These are phyloP conservation scores for Elgaria multicarinata DNA, from an alignment of 2,113 vertebrate genomes.

Conservation along the genomic window DNA sequence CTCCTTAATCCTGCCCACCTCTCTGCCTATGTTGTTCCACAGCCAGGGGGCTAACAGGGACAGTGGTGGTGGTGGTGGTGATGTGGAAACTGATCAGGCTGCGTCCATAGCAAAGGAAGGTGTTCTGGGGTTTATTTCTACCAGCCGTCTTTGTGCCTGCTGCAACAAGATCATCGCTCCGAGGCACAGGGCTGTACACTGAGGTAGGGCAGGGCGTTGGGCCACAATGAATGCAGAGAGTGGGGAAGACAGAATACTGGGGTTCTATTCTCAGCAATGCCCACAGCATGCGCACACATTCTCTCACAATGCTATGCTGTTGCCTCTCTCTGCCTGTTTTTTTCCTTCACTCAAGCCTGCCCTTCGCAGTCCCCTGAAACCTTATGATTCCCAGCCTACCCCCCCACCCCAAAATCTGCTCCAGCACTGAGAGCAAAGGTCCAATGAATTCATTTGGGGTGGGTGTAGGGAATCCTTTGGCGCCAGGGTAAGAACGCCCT, in stretches of 20 bases:
- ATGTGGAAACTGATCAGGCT: not conserved
- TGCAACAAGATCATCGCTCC: not conserved
- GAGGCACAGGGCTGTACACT: not conserved
- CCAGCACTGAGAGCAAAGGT: not conserved
- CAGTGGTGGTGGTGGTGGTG: too few species aligned
- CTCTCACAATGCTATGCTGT: not conserved
- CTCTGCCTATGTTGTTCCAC: not conserved
- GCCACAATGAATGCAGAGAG: not conserved
- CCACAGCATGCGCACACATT: not conserved
- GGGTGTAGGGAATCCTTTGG: constrained; percentile 10
- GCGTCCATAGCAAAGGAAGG: not conserved
- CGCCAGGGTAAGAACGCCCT: constrained; percentile 17
- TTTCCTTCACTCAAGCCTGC: not conserved
- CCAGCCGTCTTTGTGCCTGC: not conserved
- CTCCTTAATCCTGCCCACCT: not conserved
- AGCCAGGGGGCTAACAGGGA: not conserved
- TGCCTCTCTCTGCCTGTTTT: too few species aligned
- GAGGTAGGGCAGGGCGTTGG: not conserved
- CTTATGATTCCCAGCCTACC: not conserved
- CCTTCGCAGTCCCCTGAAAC: not conserved
- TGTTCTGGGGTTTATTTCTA: not conserved
- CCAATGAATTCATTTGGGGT: not conserved
- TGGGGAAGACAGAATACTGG: not conserved
- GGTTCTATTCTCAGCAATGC: not conserved
- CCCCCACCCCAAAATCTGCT: not conserved